Percentiles rank a stretch among this genome's conserved stretches.
Conservation (phyloP, 2,888 invertebrate genomes). For the Diadegma fenestrale region DNA sequence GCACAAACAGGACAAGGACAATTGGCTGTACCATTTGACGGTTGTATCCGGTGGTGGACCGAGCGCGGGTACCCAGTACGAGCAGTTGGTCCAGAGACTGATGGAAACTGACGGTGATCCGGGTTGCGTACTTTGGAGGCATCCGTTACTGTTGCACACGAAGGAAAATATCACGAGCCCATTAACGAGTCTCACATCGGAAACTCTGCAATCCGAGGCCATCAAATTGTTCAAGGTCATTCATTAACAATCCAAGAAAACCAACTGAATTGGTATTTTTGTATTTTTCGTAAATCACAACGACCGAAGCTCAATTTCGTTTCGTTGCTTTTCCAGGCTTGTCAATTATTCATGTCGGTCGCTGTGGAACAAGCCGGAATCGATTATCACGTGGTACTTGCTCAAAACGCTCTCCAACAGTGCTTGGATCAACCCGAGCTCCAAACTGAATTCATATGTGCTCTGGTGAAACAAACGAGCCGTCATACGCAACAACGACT, state of each 20-base stretch:
- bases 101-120: slow-evolving; percentile 98
- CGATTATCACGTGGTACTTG: slow-evolving; percentile 98
- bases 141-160: slow-evolving; percentile 95
- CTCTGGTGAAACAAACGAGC: slow-evolving; percentile 96
- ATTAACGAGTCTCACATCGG: slow-evolving; percentile 95
- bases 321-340: slow-evolving; percentile 88
- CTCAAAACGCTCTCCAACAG: slow-evolving; percentile 97
- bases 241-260: not conserved
- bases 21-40: slow-evolving; percentile 93
- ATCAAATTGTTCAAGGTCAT: slow-evolving; percentile 96
- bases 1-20: slow-evolving; percentile 97
- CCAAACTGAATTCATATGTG: slow-evolving; percentile 97
- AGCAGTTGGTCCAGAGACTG: slow-evolving; percentile 97
- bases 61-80: slow-evolving; percentile 97
- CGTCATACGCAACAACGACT: slow-evolving; percentile 92
- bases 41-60: slow-evolving; percentile 97
- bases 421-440: slow-evolving; percentile 96
- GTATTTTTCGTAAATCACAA: not conserved
- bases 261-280: not conserved
- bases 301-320: not conserved
- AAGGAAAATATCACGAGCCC: slow-evolving; percentile 96
- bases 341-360: slow-evolving; percentile 98
- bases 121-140: slow-evolving; percentile 97
- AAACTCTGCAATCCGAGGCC: slow-evolving; percentile 95
- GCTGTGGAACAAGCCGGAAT: slow-evolving; percentile 97